Evolutionary conservation across 2,888 invertebrate genomes (phyloP).

Genomic region (Drepanosiphum platanoidis): DNA sequence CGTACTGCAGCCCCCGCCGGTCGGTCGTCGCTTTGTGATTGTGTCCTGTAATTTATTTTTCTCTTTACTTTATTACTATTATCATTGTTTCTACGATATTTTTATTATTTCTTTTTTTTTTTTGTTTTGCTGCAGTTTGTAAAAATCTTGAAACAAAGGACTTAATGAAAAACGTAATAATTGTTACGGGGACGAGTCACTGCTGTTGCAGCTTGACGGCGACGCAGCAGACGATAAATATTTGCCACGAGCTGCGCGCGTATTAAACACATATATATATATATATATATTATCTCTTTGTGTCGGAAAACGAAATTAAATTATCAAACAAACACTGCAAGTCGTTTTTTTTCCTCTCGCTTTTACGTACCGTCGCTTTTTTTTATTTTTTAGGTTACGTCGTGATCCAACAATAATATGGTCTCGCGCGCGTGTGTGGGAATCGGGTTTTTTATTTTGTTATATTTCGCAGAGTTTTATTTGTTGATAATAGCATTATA

Average conservation of each 20-base stretch:
- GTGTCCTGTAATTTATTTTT: constrained; percentile 34
- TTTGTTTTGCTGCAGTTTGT: background rate
- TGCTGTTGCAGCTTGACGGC: constrained; percentile 10
- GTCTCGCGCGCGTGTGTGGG: background rate
- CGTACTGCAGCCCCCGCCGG: background rate
- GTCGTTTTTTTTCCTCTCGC: background rate
- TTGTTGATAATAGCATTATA: too few species aligned
- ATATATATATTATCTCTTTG: constrained; percentile 30
- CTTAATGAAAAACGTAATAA: constrained; percentile 56
- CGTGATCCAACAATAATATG: background rate
- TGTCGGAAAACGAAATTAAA: constrained; percentile 22
- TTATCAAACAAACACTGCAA: background rate
- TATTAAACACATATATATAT: too few species aligned
- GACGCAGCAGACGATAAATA: constrained; percentile 46
- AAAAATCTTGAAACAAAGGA: constrained; percentile 55
- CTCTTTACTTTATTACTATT: constrained; percentile 44
- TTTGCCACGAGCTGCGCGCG: constrained; percentile 13
- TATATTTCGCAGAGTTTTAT: too few species aligned
- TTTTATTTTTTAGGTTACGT: background rate
- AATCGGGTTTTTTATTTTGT: background rate
- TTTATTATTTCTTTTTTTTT: background rate
- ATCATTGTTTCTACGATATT: constrained; percentile 17
- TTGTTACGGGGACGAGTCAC: constrained; percentile 29
- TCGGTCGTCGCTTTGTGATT: constrained; percentile 42
- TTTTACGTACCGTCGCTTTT: background rate